Evolutionary conservation across 2,113 vertebrate genomes (phyloP), one percentile per base, ranked within the genome.

Genomic region (Gymnobelideus leadbeateri): DNA sequence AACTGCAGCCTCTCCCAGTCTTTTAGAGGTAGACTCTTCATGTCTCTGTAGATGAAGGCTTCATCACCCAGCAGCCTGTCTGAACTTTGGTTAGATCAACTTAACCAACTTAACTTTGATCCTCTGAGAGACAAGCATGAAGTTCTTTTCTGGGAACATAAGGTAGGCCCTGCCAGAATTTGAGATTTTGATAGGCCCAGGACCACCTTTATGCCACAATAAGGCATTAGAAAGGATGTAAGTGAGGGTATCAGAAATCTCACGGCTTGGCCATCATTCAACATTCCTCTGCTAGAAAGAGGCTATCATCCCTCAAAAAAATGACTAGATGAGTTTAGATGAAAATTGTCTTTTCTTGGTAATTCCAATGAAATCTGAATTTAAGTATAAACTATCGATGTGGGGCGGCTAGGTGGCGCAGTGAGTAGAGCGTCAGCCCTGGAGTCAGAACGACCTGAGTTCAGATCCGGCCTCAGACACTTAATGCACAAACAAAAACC

Each of bases 341-440:
- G 52, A 97, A 93, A 95, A 68, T 94, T 68, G 24, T 10, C 51
- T 96, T 90, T 89, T 97, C 19, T 25, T 95, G 96, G 57, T 92
- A 92, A 96, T 94, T 95, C 46, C 68, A 93, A 61, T 47, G 94
- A 68, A 94, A 93, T 91, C 50, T 93, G 93, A 90, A 92, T 68
- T n/a, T 49, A 26, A 93, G 94, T 19, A 92, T 37, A 89, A 95
- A n/a, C n/a, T n/a, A n/a, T n/a, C n/a, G n/a, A n/a, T n/a, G n/a
- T n/a, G n/a, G n/a, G n/a, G n/a, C n/a, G n/a, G n/a, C n/a, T n/a
- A n/a, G n/a, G n/a, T n/a, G n/a, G n/a, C n/a, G n/a, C n/a, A n/a
- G n/a, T n/a, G n/a, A n/a, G n/a, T n/a, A n/a, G n/a, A n/a, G n/a
- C n/a, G n/a, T n/a, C n/a, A n/a, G n/a, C n/a, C n/a, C n/a, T n/a